These are phyloP conservation scores for Battus philenor DNA, from an alignment of 1,140 invertebrate species.

Conservation along the genomic window DNA sequence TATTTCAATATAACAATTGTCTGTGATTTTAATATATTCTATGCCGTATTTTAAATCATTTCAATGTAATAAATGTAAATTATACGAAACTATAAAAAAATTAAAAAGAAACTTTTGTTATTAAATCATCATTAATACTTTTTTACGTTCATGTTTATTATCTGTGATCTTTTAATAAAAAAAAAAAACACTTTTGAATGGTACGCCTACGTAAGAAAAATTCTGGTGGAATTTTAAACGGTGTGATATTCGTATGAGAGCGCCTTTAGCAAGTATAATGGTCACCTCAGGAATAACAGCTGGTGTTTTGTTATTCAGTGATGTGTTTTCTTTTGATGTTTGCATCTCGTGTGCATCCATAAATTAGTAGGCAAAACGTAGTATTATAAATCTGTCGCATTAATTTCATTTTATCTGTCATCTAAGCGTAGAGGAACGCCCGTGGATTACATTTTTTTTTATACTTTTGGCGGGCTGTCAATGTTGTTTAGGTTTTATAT, in stretches of 20 bases:
- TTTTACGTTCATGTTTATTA: too few species aligned
- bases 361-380: constrained; percentile 3
- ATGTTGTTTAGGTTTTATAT: constrained; percentile 6
- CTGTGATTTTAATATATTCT: too few species aligned
- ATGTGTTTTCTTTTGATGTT: constrained; percentile 12
- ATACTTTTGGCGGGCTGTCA: background rate
- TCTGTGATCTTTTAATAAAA: too few species aligned
- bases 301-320: constrained; percentile 12
- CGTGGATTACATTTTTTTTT: constrained; percentile 1
- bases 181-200: too few species aligned
- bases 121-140: too few species aligned
- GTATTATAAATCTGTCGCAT: constrained; percentile 14
- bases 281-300: constrained; percentile 7
- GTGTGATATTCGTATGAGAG: background rate
- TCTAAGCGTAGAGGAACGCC: constrained; percentile 10
- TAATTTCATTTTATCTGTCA: constrained; percentile 14
- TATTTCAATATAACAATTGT: too few species aligned
- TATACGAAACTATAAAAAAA: too few species aligned
- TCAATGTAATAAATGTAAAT: too few species aligned
- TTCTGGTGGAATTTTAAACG: constrained; percentile 4
- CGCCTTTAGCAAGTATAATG: constrained; percentile 14
- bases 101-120: too few species aligned
- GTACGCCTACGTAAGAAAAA: background rate
- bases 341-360: constrained; percentile 8
- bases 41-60: too few species aligned